Evolutionary conservation across 2,113 vertebrate genomes (phyloP).

Genomic region (Mellivora capensis): DNA sequence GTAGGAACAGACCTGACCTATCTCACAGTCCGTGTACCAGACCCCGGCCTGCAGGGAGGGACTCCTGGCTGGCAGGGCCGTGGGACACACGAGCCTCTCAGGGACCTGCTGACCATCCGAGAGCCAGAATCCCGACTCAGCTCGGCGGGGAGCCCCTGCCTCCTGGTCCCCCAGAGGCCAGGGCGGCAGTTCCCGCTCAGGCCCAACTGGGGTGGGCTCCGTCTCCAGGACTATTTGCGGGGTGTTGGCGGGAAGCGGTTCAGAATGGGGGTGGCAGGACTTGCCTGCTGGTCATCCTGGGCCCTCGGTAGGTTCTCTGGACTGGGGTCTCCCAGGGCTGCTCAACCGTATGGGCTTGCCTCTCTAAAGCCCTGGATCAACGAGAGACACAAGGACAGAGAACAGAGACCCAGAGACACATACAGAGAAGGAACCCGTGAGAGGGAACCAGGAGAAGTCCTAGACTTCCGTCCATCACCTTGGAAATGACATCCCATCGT

Average conservation of each 20-base stretch:
- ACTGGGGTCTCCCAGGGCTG: neutral
- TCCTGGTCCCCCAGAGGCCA: neutral
- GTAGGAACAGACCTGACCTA: neutral
- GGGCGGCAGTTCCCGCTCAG: neutral
- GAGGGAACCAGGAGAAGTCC: neutral
- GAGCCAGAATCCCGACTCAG: neutral
- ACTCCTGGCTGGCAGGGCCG: neutral
- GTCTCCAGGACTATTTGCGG: rapidly evolving
- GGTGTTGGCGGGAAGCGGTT: neutral
- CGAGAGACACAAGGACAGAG: neutral
- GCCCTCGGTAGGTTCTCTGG: neutral
- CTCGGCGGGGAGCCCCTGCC: neutral
- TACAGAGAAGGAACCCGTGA: neutral
- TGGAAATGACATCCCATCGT: neutral
- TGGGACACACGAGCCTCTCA: neutral
- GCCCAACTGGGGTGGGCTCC: rapidly evolving
- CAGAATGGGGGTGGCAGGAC: neutral
- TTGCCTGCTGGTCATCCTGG: neutral
- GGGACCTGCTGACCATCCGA: neutral
- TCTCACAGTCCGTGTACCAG: too few species aligned
- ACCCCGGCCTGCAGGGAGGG: too few species aligned
- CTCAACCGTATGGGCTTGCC: too few species aligned
- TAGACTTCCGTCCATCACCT: neutral
- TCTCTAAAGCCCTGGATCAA: neutral
- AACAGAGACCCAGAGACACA: neutral